Evolutionary conservation across 2,888 invertebrate genomes (phyloP).

Genomic region (Anagyrus pseudococci): DNA sequence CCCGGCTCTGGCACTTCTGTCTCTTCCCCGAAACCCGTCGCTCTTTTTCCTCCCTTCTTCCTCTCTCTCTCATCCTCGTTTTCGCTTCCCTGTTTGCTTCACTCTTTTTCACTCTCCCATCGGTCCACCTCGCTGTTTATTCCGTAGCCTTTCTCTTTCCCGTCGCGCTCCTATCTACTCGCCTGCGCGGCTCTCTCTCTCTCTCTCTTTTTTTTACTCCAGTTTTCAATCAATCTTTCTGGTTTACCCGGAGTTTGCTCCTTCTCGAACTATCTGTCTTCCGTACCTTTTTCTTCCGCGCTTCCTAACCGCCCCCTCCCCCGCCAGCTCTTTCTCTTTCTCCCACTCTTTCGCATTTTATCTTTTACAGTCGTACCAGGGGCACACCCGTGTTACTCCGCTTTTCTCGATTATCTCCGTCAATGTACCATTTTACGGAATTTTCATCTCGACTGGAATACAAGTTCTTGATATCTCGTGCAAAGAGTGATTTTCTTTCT

Average conservation of each 20-base stretch:
- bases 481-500: no score
- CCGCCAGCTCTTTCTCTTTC: slow-evolving; percentile 8
- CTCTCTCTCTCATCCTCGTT: slow-evolving; percentile 3
- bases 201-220: slow-evolving; percentile 23
- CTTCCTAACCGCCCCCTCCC: slow-evolving; percentile 10
- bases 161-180: background rate
- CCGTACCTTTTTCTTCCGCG: slow-evolving; percentile 14
- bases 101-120: slow-evolving; percentile 19
- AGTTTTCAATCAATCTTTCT: slow-evolving; percentile 40
- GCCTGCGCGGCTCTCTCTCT: background rate
- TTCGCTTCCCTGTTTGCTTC: slow-evolving; percentile 13
- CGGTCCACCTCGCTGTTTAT: slow-evolving; percentile 18
- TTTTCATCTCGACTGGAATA: no score
- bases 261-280: slow-evolving; percentile 37
- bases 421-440: slow-evolving; percentile 34
- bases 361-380: background rate
- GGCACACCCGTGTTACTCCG: background rate
- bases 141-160: slow-evolving; percentile 22
- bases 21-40: background rate
- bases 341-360: slow-evolving; percentile 9
- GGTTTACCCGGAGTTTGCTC: slow-evolving; percentile 36
- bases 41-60: slow-evolving; percentile 13
- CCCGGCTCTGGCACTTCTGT: background rate
- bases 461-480: no score
- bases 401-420: slow-evolving; percentile 28